Conservation (phyloP, 1,140 invertebrate genomes). For the Whitmania pigra region DNA sequence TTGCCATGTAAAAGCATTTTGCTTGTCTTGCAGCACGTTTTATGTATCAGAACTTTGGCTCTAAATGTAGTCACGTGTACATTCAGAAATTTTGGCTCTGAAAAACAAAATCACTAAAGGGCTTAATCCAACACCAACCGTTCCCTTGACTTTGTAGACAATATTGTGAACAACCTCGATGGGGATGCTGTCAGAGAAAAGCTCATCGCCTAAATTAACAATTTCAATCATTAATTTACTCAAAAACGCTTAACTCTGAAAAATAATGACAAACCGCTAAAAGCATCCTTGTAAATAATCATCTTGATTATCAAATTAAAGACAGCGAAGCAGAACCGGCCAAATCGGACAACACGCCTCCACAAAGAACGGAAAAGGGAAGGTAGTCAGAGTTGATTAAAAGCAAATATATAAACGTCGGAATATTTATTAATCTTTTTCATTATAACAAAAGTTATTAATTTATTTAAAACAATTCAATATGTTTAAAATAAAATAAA, state of each 20-base stretch:
- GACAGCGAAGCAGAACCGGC: too few species aligned
- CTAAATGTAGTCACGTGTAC: not conserved
- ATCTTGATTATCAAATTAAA: slow-evolving; percentile 43
- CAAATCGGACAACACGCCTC: too few species aligned
- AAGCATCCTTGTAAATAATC: slow-evolving; percentile 88
- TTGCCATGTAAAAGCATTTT: too few species aligned
- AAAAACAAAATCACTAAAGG: not conserved
- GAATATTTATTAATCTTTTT: too few species aligned
- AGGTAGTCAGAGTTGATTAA: too few species aligned
- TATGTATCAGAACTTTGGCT: slow-evolving; percentile 10
- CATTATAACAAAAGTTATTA: too few species aligned
- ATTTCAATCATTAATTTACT: slow-evolving; percentile 24
- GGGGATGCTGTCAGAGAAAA: slow-evolving; percentile 94
- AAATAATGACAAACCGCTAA: slow-evolving; percentile 58
- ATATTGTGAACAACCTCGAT: slow-evolving; percentile 79
- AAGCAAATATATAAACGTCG: too few species aligned
- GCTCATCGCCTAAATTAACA: slow-evolving; percentile 70
- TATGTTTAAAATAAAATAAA: too few species aligned
- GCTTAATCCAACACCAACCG: slow-evolving; percentile 42
- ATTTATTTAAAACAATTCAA: too few species aligned
- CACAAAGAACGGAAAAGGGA: too few species aligned
- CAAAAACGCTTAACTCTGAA: slow-evolving; percentile 10
- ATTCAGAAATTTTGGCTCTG: not conserved
- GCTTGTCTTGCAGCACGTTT: not conserved
- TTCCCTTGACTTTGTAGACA: slow-evolving; percentile 86